phyloP scores from a whole-genome alignment of 2,113 vertebrate species.

The Anhinga anhinga region DNA sequence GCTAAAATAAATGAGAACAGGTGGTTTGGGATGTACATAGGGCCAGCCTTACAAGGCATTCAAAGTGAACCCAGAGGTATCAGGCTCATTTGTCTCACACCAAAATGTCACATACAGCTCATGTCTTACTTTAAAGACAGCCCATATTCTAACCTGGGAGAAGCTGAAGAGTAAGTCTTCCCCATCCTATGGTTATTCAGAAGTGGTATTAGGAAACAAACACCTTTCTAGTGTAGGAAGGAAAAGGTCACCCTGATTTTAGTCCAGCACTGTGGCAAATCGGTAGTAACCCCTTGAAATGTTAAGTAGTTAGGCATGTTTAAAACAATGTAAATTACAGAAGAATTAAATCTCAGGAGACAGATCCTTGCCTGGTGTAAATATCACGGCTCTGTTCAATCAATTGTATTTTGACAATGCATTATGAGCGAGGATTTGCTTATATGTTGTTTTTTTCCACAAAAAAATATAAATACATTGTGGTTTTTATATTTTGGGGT shows the following conservation, averaged over 20 bases:
- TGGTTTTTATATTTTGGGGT: not conserved
- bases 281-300: not conserved
- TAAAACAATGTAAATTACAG: not conserved
- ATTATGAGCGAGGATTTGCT: not conserved
- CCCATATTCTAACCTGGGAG: not conserved
- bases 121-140: not conserved
- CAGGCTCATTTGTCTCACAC: not conserved
- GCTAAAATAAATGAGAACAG: not conserved
- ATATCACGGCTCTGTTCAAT: not conserved
- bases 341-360: not conserved
- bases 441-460: not conserved
- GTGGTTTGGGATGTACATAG: not conserved
- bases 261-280: not conserved
- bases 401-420: not conserved
- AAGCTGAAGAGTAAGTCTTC: not conserved
- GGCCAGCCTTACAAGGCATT: not conserved
- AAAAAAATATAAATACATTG: not conserved
- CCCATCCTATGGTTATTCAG: not conserved
- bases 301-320: not conserved
- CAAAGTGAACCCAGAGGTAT: not conserved
- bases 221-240: not conserved
- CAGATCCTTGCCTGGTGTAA: not conserved
- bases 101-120: not conserved
- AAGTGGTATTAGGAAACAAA: not conserved
- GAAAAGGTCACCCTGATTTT: not conserved